These are phyloP conservation scores for Drosophila punjabiensis DNA, from an alignment of 1,140 invertebrate genomes.

Conservation along the genomic window DNA sequence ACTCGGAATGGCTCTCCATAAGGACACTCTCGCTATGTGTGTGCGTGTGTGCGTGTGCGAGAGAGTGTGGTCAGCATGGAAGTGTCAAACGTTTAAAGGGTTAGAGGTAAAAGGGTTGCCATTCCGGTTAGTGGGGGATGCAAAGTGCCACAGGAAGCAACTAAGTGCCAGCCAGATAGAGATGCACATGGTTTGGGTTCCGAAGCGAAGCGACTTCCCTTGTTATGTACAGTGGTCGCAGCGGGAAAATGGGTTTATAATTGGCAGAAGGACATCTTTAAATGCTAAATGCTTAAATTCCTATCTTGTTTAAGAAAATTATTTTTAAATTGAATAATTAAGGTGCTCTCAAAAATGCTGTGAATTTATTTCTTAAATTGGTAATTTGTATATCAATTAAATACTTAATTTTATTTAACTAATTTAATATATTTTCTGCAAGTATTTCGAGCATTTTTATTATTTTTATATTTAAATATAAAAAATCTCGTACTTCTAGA, in stretches of 20 bases:
- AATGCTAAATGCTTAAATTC: not conserved
- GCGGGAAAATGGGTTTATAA: constrained; percentile 9
- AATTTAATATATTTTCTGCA: not conserved
- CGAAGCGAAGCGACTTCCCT: no score
- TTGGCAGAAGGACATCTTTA: not conserved
- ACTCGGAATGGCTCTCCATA: constrained; percentile 32
- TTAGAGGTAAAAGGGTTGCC: constrained; percentile 62
- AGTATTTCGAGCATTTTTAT: no score
- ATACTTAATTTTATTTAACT: not conserved
- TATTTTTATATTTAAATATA: no score
- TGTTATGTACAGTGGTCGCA: constrained; percentile 25
- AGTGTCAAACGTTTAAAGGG: constrained; percentile 76
- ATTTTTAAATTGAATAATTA: not conserved
- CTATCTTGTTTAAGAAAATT: not conserved
- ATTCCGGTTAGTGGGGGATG: constrained; percentile 28
- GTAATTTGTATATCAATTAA: not conserved
- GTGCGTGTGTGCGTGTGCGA: constrained; percentile 14
- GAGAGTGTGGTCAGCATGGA: constrained; percentile 67
- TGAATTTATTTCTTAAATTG: no score
- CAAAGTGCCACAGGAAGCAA: constrained; percentile 42
- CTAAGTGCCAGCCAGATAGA: constrained; percentile 45
- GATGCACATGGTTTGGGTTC: constrained; percentile 26
- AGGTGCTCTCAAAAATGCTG: no score
- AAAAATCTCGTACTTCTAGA: no score
- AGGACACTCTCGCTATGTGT: constrained; percentile 12